Conservation (phyloP, 2,113 vertebrate species). For the Phocoena phocoena region DNA sequence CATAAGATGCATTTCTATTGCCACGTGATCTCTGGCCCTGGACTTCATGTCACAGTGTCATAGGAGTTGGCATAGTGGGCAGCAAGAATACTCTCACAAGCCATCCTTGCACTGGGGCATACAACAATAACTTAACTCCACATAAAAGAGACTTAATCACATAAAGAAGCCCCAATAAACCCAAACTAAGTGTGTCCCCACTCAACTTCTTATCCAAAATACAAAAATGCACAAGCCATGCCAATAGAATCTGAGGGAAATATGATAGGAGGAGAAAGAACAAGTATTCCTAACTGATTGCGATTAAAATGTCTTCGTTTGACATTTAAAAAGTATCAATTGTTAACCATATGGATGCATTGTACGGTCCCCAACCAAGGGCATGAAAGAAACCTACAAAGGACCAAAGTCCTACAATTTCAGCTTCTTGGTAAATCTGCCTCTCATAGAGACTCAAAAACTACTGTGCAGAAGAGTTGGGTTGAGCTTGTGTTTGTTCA, state of each 20-base stretch:
- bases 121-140: neutral
- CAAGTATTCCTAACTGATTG: neutral
- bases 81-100: neutral
- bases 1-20: neutral
- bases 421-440: neutral
- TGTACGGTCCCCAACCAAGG: neutral
- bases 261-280: neutral
- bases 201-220: neutral
- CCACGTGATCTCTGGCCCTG: neutral
- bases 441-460: no score
- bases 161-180: neutral
- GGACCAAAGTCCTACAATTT: neutral
- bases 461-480: neutral
- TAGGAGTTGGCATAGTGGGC: neutral
- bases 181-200: neutral
- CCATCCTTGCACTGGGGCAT: neutral
- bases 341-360: neutral
- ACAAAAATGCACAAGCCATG: neutral
- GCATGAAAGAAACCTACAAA: neutral
- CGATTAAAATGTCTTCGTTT: neutral
- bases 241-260: neutral
- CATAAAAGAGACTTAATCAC: no score
- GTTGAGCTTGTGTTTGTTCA: neutral
- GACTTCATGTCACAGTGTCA: neutral
- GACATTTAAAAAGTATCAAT: neutral